Base-by-base conservation (phyloP, 2,888 invertebrate genomes). In the Lypha dubia region DNA sequence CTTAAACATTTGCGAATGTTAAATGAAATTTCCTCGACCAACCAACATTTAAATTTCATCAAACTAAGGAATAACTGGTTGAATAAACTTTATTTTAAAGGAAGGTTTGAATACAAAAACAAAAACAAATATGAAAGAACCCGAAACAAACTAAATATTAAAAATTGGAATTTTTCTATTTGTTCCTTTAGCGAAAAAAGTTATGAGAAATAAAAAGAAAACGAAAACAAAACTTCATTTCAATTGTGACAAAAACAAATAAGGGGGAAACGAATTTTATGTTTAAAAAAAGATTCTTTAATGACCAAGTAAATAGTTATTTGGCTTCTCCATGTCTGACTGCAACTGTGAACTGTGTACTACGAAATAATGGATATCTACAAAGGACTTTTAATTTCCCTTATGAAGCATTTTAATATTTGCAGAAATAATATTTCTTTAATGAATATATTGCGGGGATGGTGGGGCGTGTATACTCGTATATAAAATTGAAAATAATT, bases 201-300 rank as follows among this genome's bases (percentile, higher is more conserved):
- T n/a, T n/a, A 44, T 13, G 15, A 13, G 1, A 41, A 3, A 41
- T 41, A 20, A 28, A 41, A 53, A 79, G 41, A 35, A 51, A 79
- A 70, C n/a, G 32, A 53, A 24, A 46, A 53, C 49, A 13, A 35
- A 13, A 60, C 53, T n/a, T 63, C 46, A 56, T 71, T 71, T 65
- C n/a, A 71, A 58, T 58, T 63, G 46, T 9, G 22, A 2, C 32
- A 56, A 56, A 63, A 13, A n/a, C n/a, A n/a, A n/a, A n/a, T n/a
- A n/a, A 4, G 24, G 56, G 22, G n/a, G 22, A 58, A 67, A 17
- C 3, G 56, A 46, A 38, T 67, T 58, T 58, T 32, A 58, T 63
- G 41, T 41, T 41, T 60, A 51, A 35, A 49, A 73, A 51, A 35
- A 49, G 60, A 35, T 49, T 7, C 65, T 53, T 65, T 56, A 67